These are phyloP conservation scores for Tenthredo notha DNA, from an alignment of 2,888 invertebrate species.

Conservation along the genomic window DNA sequence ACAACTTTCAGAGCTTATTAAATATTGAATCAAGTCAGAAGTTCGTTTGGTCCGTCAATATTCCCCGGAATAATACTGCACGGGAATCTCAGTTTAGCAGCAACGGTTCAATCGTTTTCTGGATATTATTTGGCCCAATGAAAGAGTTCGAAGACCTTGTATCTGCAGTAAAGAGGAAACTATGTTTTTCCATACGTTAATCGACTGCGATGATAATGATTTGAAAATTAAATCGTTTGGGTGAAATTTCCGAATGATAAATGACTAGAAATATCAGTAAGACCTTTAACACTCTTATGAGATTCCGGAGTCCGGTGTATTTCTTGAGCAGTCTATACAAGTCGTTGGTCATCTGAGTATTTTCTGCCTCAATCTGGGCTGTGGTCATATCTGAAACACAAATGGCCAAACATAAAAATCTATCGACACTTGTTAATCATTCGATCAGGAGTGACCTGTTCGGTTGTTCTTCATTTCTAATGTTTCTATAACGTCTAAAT, in stretches of 20 bases:
- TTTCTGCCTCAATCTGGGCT: constrained; percentile 94
- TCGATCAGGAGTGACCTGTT: too few species aligned
- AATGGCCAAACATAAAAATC: not conserved
- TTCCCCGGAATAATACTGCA: too few species aligned
- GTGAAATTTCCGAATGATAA: not conserved
- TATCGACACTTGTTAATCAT: not conserved
- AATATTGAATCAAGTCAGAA: too few species aligned
- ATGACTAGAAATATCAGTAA: not conserved
- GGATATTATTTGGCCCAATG: too few species aligned
- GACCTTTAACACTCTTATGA: constrained; percentile 94
- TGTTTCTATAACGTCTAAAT: not conserved
- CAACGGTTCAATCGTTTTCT: too few species aligned
- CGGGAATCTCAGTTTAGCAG: too few species aligned
- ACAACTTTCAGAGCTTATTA: not conserved
- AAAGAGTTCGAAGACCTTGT: too few species aligned
- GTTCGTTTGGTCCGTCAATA: too few species aligned
- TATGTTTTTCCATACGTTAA: too few species aligned
- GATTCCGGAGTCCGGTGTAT: constrained; percentile 92
- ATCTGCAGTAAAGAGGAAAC: too few species aligned
- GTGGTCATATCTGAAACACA: constrained; percentile 92
- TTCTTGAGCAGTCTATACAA: constrained; percentile 95
- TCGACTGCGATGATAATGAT: not conserved
- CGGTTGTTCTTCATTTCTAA: not conserved
- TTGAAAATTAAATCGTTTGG: not conserved
- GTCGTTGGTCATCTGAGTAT: constrained; percentile 96